A percentile compares a stretch with the other conserved stretches of the same genome.
These are phyloP conservation scores for Spea hammondii DNA, from an alignment of 2,797 vertebrate species.

Conservation along the genomic window DNA sequence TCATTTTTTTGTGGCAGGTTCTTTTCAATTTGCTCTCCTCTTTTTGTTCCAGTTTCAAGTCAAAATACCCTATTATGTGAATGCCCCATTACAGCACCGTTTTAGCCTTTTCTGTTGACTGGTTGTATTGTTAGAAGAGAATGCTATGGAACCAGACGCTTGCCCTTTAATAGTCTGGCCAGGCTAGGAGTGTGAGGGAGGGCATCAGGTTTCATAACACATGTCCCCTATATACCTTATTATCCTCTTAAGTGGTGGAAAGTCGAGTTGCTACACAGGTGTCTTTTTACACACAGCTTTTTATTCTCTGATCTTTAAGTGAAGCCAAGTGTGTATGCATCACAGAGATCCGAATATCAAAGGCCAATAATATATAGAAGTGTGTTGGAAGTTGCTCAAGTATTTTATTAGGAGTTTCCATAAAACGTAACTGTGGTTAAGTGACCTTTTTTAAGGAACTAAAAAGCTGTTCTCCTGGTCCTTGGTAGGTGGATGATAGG, in stretches of 20 bases:
- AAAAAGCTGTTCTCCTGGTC: too few relatives aligned
- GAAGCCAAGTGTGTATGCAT: too few relatives aligned
- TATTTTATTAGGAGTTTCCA: too few relatives aligned
- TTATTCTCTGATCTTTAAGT: too few relatives aligned
- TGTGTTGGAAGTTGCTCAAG: too few relatives aligned
- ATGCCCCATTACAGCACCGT: constrained; percentile 28
- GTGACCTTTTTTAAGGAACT: too few relatives aligned
- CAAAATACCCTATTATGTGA: constrained; percentile 38
- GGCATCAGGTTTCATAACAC: constrained; percentile 24
- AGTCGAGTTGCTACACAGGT: too few relatives aligned
- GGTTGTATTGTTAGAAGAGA: constrained; percentile 27
- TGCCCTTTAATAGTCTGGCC: constrained; percentile 26
- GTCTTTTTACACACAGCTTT: too few relatives aligned
- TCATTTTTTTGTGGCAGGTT: constrained; percentile 22
- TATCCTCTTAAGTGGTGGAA: background rate
- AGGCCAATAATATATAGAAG: too few relatives aligned
- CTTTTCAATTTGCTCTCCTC: constrained; percentile 34
- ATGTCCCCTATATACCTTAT: constrained; percentile 3
- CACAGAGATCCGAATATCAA: too few relatives aligned
- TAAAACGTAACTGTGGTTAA: too few relatives aligned
- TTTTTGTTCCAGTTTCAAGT: constrained; percentile 35
- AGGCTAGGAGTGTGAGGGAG: constrained; percentile 30
- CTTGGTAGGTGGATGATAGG: too few relatives aligned
- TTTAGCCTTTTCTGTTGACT: constrained; percentile 39
- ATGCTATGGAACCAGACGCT: constrained; percentile 21